Percentiles rank a stretch among this genome's conserved stretches.
Conservation (phyloP, 1,140 invertebrate genomes). For the Hyposmocoma kahamanoa region DNA sequence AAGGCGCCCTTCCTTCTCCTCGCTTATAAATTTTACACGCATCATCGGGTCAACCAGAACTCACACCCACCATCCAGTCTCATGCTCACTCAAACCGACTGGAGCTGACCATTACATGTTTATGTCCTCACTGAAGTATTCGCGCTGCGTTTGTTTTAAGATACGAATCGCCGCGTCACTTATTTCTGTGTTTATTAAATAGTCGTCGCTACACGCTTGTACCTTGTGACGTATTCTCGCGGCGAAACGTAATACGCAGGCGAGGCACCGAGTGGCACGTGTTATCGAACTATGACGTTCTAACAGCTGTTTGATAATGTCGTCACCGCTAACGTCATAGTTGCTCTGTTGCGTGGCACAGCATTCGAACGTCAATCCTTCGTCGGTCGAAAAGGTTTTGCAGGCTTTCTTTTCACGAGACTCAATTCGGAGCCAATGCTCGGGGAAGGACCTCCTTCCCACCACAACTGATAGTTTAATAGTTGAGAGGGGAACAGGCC, state of each 20-base stretch:
- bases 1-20: no score
- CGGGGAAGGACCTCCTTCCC: slow-evolving; percentile 25
- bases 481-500: slow-evolving; percentile 24
- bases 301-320: background rate
- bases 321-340: no score
- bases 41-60: no score
- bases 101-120: no score
- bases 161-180: background rate
- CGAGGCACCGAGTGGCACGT: background rate
- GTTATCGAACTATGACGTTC: background rate
- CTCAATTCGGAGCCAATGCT: no score
- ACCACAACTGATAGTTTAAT: slow-evolving; percentile 30
- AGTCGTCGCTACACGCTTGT: background rate
- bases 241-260: background rate
- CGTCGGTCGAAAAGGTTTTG: background rate
- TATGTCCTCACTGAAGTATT: background rate
- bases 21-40: no score
- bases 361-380: background rate
- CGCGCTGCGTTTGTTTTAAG: background rate
- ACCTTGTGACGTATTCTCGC: background rate
- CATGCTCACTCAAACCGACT: no score
- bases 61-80: no score
- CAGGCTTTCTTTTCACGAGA: no score
- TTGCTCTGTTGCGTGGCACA: background rate
- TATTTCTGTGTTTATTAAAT: background rate